phyloP scores from a whole-genome alignment of 2,888 invertebrate genomes.

The Disparrhopalites patrizii region DNA sequence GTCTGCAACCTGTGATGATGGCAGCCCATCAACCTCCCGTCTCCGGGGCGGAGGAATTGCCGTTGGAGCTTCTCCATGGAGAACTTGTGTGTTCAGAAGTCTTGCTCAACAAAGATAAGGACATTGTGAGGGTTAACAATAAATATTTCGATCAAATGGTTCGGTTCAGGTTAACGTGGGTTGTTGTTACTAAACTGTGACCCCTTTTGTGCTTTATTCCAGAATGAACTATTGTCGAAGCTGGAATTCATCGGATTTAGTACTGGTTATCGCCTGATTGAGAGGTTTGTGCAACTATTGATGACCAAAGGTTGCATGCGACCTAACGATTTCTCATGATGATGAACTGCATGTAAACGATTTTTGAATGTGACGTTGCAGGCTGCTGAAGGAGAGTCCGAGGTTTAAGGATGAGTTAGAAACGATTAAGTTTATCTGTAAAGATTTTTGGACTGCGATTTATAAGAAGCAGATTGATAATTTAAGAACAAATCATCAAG shows the following conservation, averaged over 20 bases:
- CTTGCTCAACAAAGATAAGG: constrained; percentile 34
- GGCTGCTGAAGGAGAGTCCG: constrained; percentile 82
- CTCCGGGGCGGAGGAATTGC: constrained; percentile 38
- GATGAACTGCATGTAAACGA: neutral
- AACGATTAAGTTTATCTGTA: constrained; percentile 97
- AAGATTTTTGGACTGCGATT: constrained; percentile 97
- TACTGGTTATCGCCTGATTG: constrained; percentile 58
- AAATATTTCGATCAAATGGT: neutral
- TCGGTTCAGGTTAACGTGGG: too few species aligned
- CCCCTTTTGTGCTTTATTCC: too few species aligned
- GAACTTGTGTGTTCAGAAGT: constrained; percentile 43
- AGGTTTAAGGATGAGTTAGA: constrained; percentile 96
- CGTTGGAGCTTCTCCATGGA: constrained; percentile 42
- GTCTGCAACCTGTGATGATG: constrained; percentile 3
- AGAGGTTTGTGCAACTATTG: constrained; percentile 51
- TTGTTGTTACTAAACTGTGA: too few species aligned
- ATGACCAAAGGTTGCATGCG: neutral
- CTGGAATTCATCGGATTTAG: constrained; percentile 58
- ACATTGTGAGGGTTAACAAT: constrained; percentile 30
- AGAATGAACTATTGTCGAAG: constrained; percentile 53
- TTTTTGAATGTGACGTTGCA: constrained; percentile 49
- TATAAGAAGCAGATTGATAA: constrained; percentile 99
- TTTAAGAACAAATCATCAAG: constrained; percentile 93
- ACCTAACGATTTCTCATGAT: neutral
- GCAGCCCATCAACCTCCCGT: constrained; percentile 9